Conservation (phyloP, 2,797 vertebrate genomes). For the Crenuchus spilurus region DNA sequence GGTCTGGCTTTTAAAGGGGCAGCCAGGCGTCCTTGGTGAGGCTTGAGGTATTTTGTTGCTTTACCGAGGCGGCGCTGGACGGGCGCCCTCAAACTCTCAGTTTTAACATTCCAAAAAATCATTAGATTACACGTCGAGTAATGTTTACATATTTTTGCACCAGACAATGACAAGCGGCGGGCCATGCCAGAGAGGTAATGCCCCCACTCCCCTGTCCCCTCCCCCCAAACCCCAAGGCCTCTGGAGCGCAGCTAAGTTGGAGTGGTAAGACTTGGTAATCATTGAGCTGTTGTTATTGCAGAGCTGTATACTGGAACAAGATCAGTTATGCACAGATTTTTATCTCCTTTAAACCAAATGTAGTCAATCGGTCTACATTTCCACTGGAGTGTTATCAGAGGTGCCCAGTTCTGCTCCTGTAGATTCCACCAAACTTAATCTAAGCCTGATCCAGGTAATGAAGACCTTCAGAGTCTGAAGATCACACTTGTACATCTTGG, state of each 20-base stretch:
- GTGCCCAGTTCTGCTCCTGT: too few relatives aligned
- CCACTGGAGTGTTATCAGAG: too few relatives aligned
- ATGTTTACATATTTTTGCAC: constrained; percentile 69
- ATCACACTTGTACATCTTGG: too few relatives aligned
- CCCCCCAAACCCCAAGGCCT: constrained; percentile 37
- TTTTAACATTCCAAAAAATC: constrained; percentile 62
- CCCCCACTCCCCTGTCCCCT: constrained; percentile 19
- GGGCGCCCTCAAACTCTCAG: constrained; percentile 34
- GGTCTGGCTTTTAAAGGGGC: constrained; percentile 7
- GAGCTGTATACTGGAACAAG: too few relatives aligned
- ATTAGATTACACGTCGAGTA: constrained; percentile 50
- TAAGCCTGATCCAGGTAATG: too few relatives aligned
- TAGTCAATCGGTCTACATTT: too few relatives aligned
- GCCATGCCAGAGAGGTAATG: constrained; percentile 37
- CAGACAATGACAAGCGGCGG: constrained; percentile 63
- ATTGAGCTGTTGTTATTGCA: too few relatives aligned
- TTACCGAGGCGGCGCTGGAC: constrained; percentile 6
- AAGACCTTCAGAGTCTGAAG: too few relatives aligned
- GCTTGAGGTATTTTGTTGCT: constrained; percentile 15
- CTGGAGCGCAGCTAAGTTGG: constrained; percentile 20
- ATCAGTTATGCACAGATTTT: too few relatives aligned
- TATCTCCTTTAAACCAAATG: too few relatives aligned
- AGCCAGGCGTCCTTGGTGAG: constrained; percentile 8
- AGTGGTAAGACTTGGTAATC: not conserved
- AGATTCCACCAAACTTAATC: too few relatives aligned